phyloP scores from a whole-genome alignment of 30 jellyfish, hydroid and myxozoan genomes.

The Pelagia noctiluca region DNA sequence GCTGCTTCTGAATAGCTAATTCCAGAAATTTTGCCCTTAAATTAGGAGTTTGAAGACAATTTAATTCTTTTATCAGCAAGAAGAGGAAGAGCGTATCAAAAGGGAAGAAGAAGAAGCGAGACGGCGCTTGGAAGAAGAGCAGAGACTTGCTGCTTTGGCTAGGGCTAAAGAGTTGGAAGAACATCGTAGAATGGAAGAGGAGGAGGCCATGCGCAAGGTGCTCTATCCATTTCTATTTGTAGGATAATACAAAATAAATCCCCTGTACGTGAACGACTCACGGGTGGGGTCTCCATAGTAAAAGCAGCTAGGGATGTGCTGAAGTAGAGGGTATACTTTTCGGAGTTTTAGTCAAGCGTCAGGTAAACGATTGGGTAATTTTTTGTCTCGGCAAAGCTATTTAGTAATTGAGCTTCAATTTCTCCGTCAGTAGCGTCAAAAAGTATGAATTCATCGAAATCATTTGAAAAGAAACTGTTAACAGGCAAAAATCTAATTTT shows the following conservation, averaged over 20 bases:
- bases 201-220: constrained; percentile 82
- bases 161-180: constrained; percentile 87
- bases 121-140: constrained; percentile 90
- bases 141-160: constrained; percentile 87
- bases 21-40: background rate
- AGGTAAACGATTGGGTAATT: too few relatives aligned
- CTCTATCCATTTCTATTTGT: background rate
- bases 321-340: too few relatives aligned
- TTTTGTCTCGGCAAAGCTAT: too few relatives aligned
- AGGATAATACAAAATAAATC: too few relatives aligned
- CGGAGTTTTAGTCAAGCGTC: too few relatives aligned
- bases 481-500: too few relatives aligned
- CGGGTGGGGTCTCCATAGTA: background rate
- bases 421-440: too few relatives aligned
- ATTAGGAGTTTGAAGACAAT: background rate
- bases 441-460: too few relatives aligned
- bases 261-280: background rate
- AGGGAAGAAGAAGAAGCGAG: constrained; percentile 87
- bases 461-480: too few relatives aligned
- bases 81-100: constrained; percentile 86
- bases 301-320: too few relatives aligned
- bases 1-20: too few relatives aligned
- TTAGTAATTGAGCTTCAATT: too few relatives aligned
- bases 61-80: constrained; percentile 52
- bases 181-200: constrained; percentile 85